A percentile compares a stretch with the other conserved stretches of the same genome.
These are phyloP conservation scores for Standfussiana lucernea DNA, from an alignment of 2,888 invertebrate genomes.

Conservation along the genomic window DNA sequence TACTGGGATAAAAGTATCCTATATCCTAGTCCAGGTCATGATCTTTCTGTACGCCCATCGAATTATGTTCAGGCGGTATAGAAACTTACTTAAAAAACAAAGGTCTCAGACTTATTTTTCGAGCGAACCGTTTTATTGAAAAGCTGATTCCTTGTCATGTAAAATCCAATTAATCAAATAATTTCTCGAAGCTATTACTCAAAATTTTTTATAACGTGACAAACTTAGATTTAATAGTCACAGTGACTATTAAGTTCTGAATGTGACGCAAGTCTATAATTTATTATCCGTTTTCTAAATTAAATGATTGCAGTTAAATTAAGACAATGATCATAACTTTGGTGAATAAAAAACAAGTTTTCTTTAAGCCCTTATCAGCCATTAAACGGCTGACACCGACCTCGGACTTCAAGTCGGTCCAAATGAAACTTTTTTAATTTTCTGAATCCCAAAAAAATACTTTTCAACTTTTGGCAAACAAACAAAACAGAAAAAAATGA, in stretches of 20 bases:
- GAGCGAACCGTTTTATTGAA: background rate
- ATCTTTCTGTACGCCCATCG: background rate
- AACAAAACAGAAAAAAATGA: slow-evolving; percentile 7
- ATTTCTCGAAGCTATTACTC: background rate
- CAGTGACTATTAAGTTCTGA: background rate
- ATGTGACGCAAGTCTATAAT: background rate
- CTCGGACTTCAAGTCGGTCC: background rate
- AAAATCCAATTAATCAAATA: slow-evolving; percentile 6
- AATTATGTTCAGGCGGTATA: background rate
- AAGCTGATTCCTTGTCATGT: background rate
- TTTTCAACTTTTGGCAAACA: background rate
- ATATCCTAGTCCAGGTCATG: background rate
- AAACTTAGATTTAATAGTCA: background rate
- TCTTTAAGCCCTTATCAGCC: slow-evolving; percentile 12
- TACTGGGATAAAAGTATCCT: background rate
- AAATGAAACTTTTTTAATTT: slow-evolving; percentile 35
- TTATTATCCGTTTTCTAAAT: background rate
- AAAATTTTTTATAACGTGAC: slow-evolving; percentile 16
- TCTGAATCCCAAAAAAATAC: background rate
- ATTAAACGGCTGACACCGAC: slow-evolving; percentile 4
- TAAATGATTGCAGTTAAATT: background rate
- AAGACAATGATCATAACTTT: background rate
- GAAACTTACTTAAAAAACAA: background rate
- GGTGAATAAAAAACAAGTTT: background rate
- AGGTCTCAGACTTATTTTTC: background rate